Base-by-base conservation (phyloP, 2,797 vertebrate genomes). In the Oryzias sinensis region DNA sequence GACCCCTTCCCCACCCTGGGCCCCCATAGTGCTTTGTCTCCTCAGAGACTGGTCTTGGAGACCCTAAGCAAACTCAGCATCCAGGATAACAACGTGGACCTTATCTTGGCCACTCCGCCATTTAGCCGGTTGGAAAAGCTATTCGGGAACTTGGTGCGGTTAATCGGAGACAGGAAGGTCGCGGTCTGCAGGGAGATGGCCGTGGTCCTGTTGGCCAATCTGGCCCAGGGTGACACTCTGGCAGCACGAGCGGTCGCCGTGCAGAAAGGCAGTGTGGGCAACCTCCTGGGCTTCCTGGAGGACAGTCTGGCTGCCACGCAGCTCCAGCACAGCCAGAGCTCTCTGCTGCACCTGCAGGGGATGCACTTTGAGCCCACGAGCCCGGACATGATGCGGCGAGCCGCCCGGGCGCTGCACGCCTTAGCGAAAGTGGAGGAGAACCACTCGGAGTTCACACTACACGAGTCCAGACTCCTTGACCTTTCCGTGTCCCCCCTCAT, bases 31-130 rank as follows among this genome's bases (percentile, higher is more conserved):
- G 93, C 96, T 81, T 93, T 99, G 84, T 99, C 97, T 66, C 97
- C 97, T 42, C 97, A 99, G 93, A 97, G 97, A 94, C 93, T 99
- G 88, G 97, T 98, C 76, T 91, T 99, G 82, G 97, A 99, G 92
- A 96, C 96, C 59, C 94, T 99, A 87, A 98, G 97, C 92, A 99
- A 99, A 87, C 93, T 99, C 85, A 98, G 97, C 92, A 97, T 99
- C 91, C 96, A 98, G 92, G 97, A 99, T 91, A 97, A 95, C 93
- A 99, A 99, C n/a, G 97, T 99, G 93, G 97, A 99, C 94, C 94
- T 99, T 85, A 94, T 99, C 81, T 90, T 99, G 59, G 97, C 97
- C 70, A 99, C 97, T 7, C 95, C 97, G 1, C 97, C 97, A 16
- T 96, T 98, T 87, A 92, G 92, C 85, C 94, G 97, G 70, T 72